Base-by-base conservation (phyloP, 2,797 vertebrate genomes). In the Oophaga sylvatica region DNA sequence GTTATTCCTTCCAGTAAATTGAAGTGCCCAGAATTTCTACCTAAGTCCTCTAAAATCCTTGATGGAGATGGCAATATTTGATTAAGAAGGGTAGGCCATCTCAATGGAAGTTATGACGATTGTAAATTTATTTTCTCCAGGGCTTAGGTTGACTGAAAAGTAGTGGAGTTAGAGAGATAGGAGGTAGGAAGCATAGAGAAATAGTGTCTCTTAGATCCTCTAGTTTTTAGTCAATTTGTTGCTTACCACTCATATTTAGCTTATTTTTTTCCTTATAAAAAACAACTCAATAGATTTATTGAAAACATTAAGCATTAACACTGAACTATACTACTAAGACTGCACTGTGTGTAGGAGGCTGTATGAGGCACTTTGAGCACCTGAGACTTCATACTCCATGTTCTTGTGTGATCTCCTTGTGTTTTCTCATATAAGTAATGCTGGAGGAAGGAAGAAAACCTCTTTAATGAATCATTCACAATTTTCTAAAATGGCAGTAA, bases 31-130 rank as follows among this genome's bases (percentile, higher is more conserved):
- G 78, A 73, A 80, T 86, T 56, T 78, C 63, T 83, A 48, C 85
- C 80, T 83, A 79, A 86, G 84, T 86, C 80, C 71, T 89, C 84
- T 71, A 89, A 89, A 89, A 82, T 86, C 84, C 80, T 86, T 83
- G 73, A 57, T 82, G 73, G 87, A 19, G 19, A 89, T 77, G 31
- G 87, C 45, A 12, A 79, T 86, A 86, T 89, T 86, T 78, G 78
- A 82, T 89, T 82, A 86, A 86, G 80, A 81, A 78, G 71, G 29
- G 56, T 77, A 89, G 63, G 85, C 62, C 53, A n/a, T 83, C 84
- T 83, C 71, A 41, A 86, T 65, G 71, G 63, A 79, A 86, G 78
- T 71, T 86, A 86, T 67, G 68, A 85, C 65, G 5, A 65, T 57
- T 83, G 80, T 86, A 89, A 85, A 89, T 85, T 85, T 63, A 56